phyloP scores from a whole-genome alignment of 1,140 invertebrate species.

The Ceratina calcarata region DNA sequence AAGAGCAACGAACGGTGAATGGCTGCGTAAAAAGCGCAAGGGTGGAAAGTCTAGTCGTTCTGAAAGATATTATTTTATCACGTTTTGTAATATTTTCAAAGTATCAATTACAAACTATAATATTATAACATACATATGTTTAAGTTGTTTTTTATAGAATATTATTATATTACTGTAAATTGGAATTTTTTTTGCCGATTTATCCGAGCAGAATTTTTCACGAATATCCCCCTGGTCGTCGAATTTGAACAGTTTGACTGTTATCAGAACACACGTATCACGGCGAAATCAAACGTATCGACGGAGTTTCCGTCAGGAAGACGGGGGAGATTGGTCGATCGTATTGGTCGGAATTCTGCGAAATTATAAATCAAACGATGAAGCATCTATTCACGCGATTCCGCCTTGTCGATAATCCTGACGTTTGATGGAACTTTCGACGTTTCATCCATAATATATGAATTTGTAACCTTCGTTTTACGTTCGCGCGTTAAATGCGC shows the following conservation, averaged over 20 bases:
- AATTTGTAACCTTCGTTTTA: no score
- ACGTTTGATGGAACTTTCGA: not conserved
- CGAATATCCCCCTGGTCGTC: constrained; percentile 2
- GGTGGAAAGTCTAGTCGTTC: no score
- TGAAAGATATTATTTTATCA: no score
- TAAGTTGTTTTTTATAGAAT: no score
- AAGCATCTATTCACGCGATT: not conserved
- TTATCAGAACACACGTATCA: constrained; percentile 23
- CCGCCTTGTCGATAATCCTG: not conserved
- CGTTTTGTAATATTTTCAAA: no score
- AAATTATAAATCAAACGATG: constrained; percentile 24
- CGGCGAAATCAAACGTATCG: constrained; percentile 30
- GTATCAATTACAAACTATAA: no score
- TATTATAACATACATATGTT: no score
- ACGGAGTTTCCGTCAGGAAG: constrained; percentile 28
- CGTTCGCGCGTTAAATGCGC: no score
- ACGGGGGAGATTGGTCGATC: not conserved
- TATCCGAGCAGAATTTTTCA: constrained; percentile 18
- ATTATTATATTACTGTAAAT: no score
- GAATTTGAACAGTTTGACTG: constrained; percentile 25
- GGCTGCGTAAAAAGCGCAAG: not conserved
- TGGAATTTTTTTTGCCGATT: no score
- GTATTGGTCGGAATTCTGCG: constrained; percentile 35
- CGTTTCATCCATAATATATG: not conserved
- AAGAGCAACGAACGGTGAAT: not conserved